Base-by-base conservation (phyloP, 2,797 vertebrate genomes). In the Chaetodon trifasciatus region DNA sequence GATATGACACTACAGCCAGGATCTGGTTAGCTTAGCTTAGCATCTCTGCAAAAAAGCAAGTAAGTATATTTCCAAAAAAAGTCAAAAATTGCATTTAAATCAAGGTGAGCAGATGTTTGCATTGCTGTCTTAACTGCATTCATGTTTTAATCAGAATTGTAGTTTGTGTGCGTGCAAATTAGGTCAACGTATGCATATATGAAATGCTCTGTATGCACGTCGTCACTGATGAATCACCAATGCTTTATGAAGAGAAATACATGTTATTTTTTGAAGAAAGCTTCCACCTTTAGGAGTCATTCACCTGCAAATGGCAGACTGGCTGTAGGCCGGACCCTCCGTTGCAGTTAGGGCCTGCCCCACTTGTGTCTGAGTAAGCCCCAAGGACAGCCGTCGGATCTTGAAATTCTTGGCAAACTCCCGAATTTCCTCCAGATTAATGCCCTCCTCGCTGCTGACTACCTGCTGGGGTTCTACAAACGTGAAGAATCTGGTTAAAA, bases 381-480 rank as follows among this genome's bases (percentile, higher is more conserved):
- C 98, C 66, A 99, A 91, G 37, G 98, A 99, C 46, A 99, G 94
- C 65, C 98, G 96, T 0, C 98, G 97, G 85, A 99, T 98, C 94
- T 99, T 99, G 93, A 99, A 99, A 91, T 97, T 99, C 95, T 99
- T 99, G 92, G 98, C 97, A 89, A 99, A 99, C 91, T 99, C 98
- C n/a, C 98, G 95, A 64, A 99, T 99, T 83, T 99, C 98, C 91
- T 99, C 98, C 90, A 99, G 95, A 93, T 99, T 98, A 86, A 99
- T 99, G 56, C 97, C 97, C 2, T 99, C 97, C 85, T 98, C 97
- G 52, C 97, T 94, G 4, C 91, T 66, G 58, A 90, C 86, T 3
- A 96, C 91, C 74, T 96, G 95, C 8, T 97, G 96, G 17, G 97
- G 96, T 86, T 98, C 98, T 99, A 88, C 79, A 57, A 58, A 57